Conservation (phyloP, 1,140 invertebrate genomes). For the Scaptomyza pallida region DNA sequence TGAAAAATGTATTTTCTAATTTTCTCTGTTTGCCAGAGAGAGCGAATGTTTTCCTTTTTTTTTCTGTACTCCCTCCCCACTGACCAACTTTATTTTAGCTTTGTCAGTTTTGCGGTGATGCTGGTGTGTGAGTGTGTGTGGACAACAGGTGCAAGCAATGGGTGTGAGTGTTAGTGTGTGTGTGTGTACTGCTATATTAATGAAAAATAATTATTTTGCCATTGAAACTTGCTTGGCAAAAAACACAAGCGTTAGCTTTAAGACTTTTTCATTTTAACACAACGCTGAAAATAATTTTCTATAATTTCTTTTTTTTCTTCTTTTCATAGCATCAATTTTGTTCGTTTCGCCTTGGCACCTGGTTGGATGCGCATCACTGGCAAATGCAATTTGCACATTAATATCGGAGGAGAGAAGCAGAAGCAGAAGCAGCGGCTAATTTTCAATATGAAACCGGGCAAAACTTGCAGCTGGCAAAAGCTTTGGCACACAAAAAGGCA, state of each 20-base stretch:
- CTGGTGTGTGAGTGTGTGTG: not conserved
- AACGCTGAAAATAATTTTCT: constrained; percentile 1
- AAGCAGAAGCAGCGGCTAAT: constrained; percentile 60
- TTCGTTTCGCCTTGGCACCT: constrained; percentile 17
- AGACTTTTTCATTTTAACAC: constrained; percentile 8
- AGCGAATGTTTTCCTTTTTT: constrained; percentile 5
- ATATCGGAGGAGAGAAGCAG: constrained; percentile 41
- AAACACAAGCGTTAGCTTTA: constrained; percentile 17
- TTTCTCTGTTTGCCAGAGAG: constrained; percentile 37
- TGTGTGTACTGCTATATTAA: constrained; percentile 42
- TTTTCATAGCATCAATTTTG: not conserved
- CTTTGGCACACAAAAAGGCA: constrained; percentile 64
- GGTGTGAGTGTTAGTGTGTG: no score
- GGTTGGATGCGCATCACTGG: constrained; percentile 32
- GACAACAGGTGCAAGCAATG: constrained; percentile 59
- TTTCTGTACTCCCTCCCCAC: not conserved
- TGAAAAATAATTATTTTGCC: constrained; percentile 74
- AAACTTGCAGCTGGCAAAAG: constrained; percentile 50
- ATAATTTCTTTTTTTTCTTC: not conserved
- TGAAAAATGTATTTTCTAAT: constrained; percentile 81
- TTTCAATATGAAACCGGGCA: constrained; percentile 63
- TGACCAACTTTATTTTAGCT: constrained; percentile 69
- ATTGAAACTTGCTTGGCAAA: constrained; percentile 32
- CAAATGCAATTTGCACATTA: constrained; percentile 58
- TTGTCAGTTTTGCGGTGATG: constrained; percentile 53